Percentiles rank a stretch among this genome's conserved stretches.
These are phyloP conservation scores for Epizoanthus stellaris DNA, from an alignment of 92 coral and sea anemone genomes.

Conservation along the genomic window DNA sequence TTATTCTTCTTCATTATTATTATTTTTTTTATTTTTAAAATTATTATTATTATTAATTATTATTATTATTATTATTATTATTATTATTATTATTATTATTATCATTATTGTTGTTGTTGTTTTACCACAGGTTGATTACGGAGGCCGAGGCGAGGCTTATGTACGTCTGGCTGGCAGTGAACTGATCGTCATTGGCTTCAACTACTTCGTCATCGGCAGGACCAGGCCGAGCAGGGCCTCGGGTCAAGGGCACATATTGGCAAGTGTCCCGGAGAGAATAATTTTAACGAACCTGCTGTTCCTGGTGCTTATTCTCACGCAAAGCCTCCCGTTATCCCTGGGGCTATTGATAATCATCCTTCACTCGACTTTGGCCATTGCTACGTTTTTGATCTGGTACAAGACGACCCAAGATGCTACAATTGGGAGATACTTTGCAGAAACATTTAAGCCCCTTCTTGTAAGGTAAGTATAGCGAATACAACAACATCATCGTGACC, in stretches of 20 bases:
- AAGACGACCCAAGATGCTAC: slow-evolving; percentile 38
- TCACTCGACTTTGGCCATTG: slow-evolving; percentile 42
- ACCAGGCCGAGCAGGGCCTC: background rate
- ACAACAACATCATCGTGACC: too few species aligned
- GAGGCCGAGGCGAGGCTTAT: slow-evolving; percentile 14
- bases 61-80: too few species aligned
- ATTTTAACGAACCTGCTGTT: slow-evolving; percentile 32
- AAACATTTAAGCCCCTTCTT: slow-evolving; percentile 20
- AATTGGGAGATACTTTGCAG: slow-evolving; percentile 7
- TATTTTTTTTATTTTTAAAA: too few species aligned
- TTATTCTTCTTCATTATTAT: too few species aligned
- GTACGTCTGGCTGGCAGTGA: slow-evolving; percentile 30
- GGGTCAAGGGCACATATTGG: slow-evolving; percentile 47
- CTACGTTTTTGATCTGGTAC: slow-evolving; percentile 44
- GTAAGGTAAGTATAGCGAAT: background rate
- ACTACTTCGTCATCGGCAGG: slow-evolving; percentile 30
- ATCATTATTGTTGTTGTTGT: too few species aligned
- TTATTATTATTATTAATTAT: too few species aligned
- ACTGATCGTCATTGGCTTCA: slow-evolving; percentile 9
- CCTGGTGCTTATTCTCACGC: slow-evolving; percentile 21
- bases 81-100: background rate
- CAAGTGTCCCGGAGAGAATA: slow-evolving; percentile 48
- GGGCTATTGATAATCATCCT: slow-evolving; percentile 15
- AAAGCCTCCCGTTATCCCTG: slow-evolving; percentile 35
- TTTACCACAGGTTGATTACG: slow-evolving; percentile 18